phyloP scores from a whole-genome alignment of 2,888 invertebrate species.

The Ceramica pisi region DNA sequence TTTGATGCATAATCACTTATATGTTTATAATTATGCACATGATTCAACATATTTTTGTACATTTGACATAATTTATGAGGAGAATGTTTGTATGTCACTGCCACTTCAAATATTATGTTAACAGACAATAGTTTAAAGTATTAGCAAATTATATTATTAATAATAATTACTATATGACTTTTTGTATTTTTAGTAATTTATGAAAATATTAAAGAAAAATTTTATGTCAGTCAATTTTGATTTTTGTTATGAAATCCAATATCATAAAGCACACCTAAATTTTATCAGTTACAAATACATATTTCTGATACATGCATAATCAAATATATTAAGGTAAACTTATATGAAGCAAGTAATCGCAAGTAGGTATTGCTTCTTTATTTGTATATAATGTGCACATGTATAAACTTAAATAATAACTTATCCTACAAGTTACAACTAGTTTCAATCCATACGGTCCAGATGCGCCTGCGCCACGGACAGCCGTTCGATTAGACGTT shows the following conservation, averaged over 20 bases:
- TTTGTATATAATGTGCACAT: constrained; percentile 52
- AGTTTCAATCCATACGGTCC: constrained; percentile 85
- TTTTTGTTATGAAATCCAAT: constrained; percentile 37
- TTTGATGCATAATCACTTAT: constrained; percentile 73
- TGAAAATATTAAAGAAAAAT: constrained; percentile 65
- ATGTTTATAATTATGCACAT: constrained; percentile 81
- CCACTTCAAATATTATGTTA: constrained; percentile 58
- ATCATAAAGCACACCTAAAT: constrained; percentile 24
- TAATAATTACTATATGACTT: constrained; percentile 61
- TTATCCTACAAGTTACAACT: constrained; percentile 52
- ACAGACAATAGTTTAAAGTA: constrained; percentile 55
- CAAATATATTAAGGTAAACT: constrained; percentile 24
- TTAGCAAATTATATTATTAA: constrained; percentile 59
- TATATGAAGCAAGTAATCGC: constrained; percentile 22
- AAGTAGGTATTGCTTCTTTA: constrained; percentile 3
- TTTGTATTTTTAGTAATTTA: constrained; percentile 65
- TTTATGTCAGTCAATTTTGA: constrained; percentile 63
- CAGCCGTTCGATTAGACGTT: constrained; percentile 84
- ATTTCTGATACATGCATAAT: constrained; percentile 44
- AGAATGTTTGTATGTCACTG: constrained; percentile 64
- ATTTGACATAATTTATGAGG: constrained; percentile 60
- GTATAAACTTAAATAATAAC: constrained; percentile 47
- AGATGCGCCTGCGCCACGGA: constrained; percentile 87
- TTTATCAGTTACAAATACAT: constrained; percentile 41
- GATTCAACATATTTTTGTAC: constrained; percentile 74